Evolutionary conservation across 2,113 vertebrate species (phyloP).

Genomic region (Neotoma lepida): DNA sequence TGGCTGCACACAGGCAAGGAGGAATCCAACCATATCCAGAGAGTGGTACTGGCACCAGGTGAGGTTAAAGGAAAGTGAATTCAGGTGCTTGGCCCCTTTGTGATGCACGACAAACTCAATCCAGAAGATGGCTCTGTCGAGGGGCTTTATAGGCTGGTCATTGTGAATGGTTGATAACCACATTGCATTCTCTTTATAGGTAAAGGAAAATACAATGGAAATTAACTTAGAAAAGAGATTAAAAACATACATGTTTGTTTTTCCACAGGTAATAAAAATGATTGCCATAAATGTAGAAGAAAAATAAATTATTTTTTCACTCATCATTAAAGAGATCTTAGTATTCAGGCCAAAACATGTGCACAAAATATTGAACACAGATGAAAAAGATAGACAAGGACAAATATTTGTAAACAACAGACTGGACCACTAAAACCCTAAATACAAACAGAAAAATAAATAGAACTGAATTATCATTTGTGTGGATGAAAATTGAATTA

Average conservation of each 20-base stretch:
- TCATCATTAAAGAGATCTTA: not conserved
- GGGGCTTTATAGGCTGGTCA: too few relatives aligned
- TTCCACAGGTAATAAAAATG: not conserved
- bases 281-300: not conserved
- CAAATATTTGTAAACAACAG: not conserved
- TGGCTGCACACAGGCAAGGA: too few relatives aligned
- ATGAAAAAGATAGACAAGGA: not conserved
- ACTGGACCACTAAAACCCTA: not conserved
- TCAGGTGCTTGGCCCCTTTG: too few relatives aligned
- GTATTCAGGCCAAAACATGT: not conserved
- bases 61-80: too few relatives aligned
- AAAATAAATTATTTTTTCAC: not conserved
- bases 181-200: too few relatives aligned
- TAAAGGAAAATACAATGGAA: not conserved
- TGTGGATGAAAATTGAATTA: not conserved
- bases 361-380: not conserved
- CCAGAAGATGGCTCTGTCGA: too few relatives aligned
- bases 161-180: too few relatives aligned
- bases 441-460: not conserved
- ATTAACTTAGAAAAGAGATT: not conserved
- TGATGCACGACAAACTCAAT: too few relatives aligned
- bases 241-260: not conserved
- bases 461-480: not conserved
- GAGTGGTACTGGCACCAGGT: too few relatives aligned
- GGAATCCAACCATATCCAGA: too few relatives aligned